A percentile compares a stretch with the other conserved stretches of the same genome.
These are phyloP conservation scores for Tetraodon nigroviridis DNA, from an alignment of 2,113 vertebrate genomes.

Conservation along the genomic window DNA sequence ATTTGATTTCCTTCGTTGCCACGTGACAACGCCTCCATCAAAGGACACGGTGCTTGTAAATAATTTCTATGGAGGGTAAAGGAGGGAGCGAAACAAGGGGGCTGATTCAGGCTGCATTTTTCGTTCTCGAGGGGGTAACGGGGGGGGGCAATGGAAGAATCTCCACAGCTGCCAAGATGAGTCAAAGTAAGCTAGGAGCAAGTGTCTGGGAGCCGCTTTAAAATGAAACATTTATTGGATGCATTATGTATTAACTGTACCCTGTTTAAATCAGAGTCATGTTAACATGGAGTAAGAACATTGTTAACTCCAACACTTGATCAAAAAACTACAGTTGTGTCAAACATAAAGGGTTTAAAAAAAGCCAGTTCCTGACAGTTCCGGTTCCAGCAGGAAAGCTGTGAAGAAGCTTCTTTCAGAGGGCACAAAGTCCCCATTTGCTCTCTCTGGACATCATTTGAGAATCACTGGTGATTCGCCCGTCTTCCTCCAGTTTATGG, in stretches of 20 bases:
- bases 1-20: constrained; percentile 72
- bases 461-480: too few relatives aligned
- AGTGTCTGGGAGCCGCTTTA: not conserved
- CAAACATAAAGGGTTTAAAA: too few relatives aligned
- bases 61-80: constrained; percentile 34
- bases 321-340: too few relatives aligned
- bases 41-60: constrained; percentile 66
- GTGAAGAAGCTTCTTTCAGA: too few relatives aligned
- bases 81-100: constrained; percentile 18
- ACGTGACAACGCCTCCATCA: constrained; percentile 67
- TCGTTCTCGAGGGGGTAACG: constrained; percentile 33
- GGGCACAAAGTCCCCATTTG: too few relatives aligned
- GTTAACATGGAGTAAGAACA: not conserved
- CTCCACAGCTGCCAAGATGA: constrained; percentile 23
- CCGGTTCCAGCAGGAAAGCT: too few relatives aligned
- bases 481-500: too few relatives aligned
- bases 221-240: not conserved
- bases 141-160: constrained; percentile 22
- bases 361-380: too few relatives aligned
- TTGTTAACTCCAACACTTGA: not conserved
- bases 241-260: not conserved
- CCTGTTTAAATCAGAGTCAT: constrained; percentile 16
- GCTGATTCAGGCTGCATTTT: constrained; percentile 14
- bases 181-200: constrained; percentile 11
- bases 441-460: too few relatives aligned